Base-by-base conservation (phyloP, 1,140 invertebrate genomes). In the Pomacea maculata region DNA sequence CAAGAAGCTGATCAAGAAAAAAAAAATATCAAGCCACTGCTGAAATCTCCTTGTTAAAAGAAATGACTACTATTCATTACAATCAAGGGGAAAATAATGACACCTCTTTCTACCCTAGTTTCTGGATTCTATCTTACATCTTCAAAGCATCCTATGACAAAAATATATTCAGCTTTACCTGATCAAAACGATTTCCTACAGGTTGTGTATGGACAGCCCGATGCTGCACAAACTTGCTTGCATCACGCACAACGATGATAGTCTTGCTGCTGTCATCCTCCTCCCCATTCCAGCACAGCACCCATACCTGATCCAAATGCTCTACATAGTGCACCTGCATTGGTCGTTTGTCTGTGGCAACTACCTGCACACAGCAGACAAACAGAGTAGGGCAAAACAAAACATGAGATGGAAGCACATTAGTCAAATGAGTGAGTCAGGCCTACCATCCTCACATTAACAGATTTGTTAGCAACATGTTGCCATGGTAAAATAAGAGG, bases 171-270 rank as follows among this genome's bases (percentile, higher is more conserved):
- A 45, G 17, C 74, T 84, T 86, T 25, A 96, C 95, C 76, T 95
- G 92, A 91, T 96, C 95, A 89, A 96, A 96, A 87, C 95, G 94
- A 11, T 95, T 95, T 86, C 95, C 95, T 57, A 96, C 94, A 6
- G 95, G 95, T 87, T 96, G 95, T 0, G 95, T 95, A 88, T 96
- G 95, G 3, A 96, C 95, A 0, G 95, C 94, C 86, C 95, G 94
- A 87, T 96, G 95, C 88, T 95, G 95, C 82, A 94, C 93, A 88
- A 95, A 95, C 88, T 95, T 94, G 21, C 94, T 94, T 67, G 95
- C 95, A 88, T 95, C 95, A 52, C 95, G 90, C 82, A 96, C 95
- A 15, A 96, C 94, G 55, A 93, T 94, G 76, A 96, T 93, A 3
- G 95, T 96, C 90, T 95, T 95, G 65, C 94, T 93, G 12, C 94